These are phyloP conservation scores for Ophonus ardosiacus DNA, from an alignment of 2,888 invertebrate species.

Conservation along the genomic window DNA sequence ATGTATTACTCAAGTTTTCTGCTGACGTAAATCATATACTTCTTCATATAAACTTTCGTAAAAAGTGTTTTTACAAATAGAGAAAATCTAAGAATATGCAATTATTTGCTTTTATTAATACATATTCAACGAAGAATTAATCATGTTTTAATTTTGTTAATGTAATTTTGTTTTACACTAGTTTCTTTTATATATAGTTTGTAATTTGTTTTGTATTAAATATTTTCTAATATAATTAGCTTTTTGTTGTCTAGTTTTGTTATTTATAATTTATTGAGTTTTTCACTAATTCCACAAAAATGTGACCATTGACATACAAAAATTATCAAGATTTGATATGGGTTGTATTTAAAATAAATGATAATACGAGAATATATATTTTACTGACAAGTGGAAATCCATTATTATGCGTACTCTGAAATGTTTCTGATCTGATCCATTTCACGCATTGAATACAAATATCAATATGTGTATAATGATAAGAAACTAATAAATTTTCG, in stretches of 20 bases:
- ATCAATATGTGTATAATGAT: not conserved
- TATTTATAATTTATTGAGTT: too few relatives aligned
- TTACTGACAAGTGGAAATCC: too few relatives aligned
- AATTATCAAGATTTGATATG: too few relatives aligned
- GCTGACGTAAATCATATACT: not conserved
- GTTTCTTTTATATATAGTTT: not conserved
- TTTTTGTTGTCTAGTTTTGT: too few relatives aligned
- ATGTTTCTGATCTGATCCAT: not conserved
- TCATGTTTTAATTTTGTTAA: not conserved
- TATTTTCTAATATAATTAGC: not conserved
- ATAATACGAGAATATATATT: too few relatives aligned
- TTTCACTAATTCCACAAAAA: too few relatives aligned
- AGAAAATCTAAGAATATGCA: conserved; percentile 4
- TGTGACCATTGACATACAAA: too few relatives aligned
- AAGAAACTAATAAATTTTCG: not conserved
- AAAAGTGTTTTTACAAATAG: conserved; percentile 33
- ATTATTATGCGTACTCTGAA: too few relatives aligned
- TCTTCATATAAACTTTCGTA: conserved; percentile 1
- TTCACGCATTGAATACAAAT: not conserved
- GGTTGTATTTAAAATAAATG: too few relatives aligned
- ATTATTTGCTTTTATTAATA: not conserved
- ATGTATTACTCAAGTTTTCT: conserved; percentile 8
- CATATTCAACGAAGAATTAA: not conserved
- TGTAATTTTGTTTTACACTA: not conserved
- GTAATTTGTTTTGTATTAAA: not conserved